Evolutionary conservation across 2,113 vertebrate genomes (phyloP).

Genomic region (Passer montanus): DNA sequence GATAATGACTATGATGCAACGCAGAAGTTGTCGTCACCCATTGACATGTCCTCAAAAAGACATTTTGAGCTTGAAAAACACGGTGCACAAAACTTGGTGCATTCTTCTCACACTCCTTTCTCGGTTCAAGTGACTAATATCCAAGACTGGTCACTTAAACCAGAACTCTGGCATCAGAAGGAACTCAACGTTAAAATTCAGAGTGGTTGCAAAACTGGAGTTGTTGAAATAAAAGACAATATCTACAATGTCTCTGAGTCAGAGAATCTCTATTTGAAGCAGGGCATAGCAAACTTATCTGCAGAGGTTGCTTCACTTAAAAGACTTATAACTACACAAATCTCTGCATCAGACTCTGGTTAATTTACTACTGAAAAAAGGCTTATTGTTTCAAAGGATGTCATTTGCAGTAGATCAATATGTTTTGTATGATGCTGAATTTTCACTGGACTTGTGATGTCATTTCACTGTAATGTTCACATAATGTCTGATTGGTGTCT

Average conservation of each 20-base stretch:
- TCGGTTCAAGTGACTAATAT: constrained; percentile 89
- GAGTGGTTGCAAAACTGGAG: constrained; percentile 69
- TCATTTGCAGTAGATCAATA: constrained; percentile 75
- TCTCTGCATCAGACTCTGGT: constrained; percentile 83
- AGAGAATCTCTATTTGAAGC: constrained; percentile 83
- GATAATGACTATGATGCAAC: constrained; percentile 87
- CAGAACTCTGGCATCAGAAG: constrained; percentile 85
- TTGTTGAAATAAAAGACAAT: constrained; percentile 75
- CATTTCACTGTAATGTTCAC: constrained; percentile 87
- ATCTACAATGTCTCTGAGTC: constrained; percentile 78
- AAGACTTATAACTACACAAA: constrained; percentile 83
- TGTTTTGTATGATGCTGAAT: constrained; percentile 80
- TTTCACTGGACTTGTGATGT: constrained; percentile 86
- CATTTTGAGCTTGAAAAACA: constrained; percentile 76
- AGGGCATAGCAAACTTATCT: constrained; percentile 80
- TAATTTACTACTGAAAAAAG: constrained; percentile 76
- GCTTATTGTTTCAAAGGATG: constrained; percentile 69
- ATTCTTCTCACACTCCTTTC: constrained; percentile 82
- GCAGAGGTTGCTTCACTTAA: constrained; percentile 84
- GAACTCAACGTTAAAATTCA: constrained; percentile 77
- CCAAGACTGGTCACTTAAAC: constrained; percentile 87
- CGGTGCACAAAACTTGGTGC: constrained; percentile 64
- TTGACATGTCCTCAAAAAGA: constrained; percentile 77
- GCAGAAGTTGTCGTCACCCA: constrained; percentile 78
- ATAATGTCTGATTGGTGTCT: constrained; percentile 78